Conservation (phyloP, 2,888 invertebrate genomes). For the Caenorhabditis panamensis region DNA sequence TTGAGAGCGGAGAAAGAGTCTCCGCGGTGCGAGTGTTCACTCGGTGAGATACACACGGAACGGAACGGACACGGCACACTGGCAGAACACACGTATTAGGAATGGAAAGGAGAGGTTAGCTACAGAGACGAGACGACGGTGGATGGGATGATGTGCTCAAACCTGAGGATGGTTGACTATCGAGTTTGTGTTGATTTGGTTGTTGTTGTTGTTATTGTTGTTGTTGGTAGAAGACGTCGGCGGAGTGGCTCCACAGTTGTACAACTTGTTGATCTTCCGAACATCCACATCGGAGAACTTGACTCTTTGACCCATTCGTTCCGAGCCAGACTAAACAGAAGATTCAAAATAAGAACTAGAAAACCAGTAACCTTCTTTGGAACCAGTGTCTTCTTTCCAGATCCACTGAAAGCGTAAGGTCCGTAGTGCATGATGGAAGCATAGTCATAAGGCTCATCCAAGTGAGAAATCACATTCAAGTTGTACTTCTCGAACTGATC, state of each 20-base stretch:
- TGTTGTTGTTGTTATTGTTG: constrained; percentile 47
- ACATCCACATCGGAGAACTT: constrained; percentile 82
- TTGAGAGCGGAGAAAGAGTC: constrained; percentile 12
- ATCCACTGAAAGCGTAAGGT: constrained; percentile 71
- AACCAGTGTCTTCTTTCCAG: constrained; percentile 80
- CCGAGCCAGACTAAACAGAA: constrained; percentile 73
- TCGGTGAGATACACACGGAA: neutral
- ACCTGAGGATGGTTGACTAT: constrained; percentile 60
- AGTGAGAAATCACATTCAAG: constrained; percentile 78
- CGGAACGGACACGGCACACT: constrained; percentile 17
- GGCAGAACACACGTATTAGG: constrained; percentile 7
- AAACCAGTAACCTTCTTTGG: constrained; percentile 71
- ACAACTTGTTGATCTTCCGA: constrained; percentile 82
- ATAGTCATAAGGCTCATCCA: constrained; percentile 76
- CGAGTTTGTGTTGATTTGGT: constrained; percentile 57
- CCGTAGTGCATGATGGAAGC: constrained; percentile 82
- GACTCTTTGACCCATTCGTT: constrained; percentile 82
- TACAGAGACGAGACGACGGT: neutral
- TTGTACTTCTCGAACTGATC: constrained; percentile 81
- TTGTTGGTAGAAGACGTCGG: neutral
- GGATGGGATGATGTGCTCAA: constrained; percentile 21
- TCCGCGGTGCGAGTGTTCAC: constrained; percentile 38
- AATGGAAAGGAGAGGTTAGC: neutral
- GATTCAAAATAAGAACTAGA: neutral
- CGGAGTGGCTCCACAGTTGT: constrained; percentile 79